Conservation (phyloP, 2,113 vertebrate genomes). For the Myotis lucifugus region DNA sequence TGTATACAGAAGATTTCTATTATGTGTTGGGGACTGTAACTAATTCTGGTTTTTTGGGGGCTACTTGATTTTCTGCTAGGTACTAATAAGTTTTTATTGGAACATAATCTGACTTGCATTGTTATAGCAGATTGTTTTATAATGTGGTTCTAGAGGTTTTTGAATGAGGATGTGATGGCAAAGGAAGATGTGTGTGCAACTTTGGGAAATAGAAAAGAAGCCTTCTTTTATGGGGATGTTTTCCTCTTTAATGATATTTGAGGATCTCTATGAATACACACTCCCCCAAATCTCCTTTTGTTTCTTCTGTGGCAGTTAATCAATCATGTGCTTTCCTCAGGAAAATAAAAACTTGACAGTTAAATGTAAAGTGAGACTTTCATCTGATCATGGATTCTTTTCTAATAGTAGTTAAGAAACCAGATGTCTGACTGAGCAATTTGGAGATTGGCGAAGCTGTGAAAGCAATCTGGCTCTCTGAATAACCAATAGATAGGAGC, state of each 20-base stretch:
- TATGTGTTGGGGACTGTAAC: background rate
- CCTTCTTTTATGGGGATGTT: background rate
- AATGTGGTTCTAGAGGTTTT: conserved; percentile 45
- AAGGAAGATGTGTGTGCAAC: background rate
- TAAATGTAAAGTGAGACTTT: conserved; percentile 50
- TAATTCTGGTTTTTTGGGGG: background rate
- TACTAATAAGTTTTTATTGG: conserved; percentile 32
- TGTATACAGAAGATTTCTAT: background rate
- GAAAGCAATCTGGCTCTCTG: background rate
- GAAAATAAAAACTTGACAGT: conserved; percentile 46
- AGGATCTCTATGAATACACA: conserved; percentile 12
- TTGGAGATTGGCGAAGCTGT: background rate
- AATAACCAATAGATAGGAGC: background rate
- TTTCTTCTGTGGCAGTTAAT: conserved; percentile 34
- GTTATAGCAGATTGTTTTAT: conserved; percentile 16
- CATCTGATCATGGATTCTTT: conserved; percentile 45
- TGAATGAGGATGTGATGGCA: conserved; percentile 26
- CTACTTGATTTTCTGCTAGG: conserved; percentile 19
- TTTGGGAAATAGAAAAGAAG: background rate
- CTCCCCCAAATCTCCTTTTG: background rate
- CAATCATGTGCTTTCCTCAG: conserved; percentile 31
- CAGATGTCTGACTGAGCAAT: background rate
- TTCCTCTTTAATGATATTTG: conserved; percentile 36
- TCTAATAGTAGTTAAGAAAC: conserved; percentile 51
- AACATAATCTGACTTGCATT: conserved; percentile 24